Base-by-base conservation (phyloP, 1,140 invertebrate genomes). In the Calephelis nemesis region DNA sequence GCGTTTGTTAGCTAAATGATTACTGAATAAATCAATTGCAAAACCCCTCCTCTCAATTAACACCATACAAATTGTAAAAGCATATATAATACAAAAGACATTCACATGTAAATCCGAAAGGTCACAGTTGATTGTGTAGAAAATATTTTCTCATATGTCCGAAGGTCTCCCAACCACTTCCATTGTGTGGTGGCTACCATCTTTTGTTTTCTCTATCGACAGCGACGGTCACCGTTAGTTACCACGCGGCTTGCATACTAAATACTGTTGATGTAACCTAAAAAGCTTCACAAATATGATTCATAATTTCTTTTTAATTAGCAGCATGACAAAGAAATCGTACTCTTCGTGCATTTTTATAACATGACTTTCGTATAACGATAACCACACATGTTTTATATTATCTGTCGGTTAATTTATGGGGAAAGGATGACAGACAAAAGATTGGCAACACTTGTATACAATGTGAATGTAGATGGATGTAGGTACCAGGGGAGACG, bases 201-300 rank as follows among this genome's bases (percentile, higher is more conserved):
- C 68, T 68, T 74, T 79, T 79, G 76, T 78, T 66, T 76, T 74
- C 69, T 70, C 68, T 70, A 63, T 63, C 42, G 63, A 64, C 67
- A 12, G 70, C 60, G 47, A 50, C 47, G 48, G 60, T 48, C 63
- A 79, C 79, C 79, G 79, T 82, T 79, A 79, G 65, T n/a, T 7
- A 13, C 11, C 62, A 47, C 39, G 19, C 58, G 48, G 54, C 67
- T 52, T 49, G 78, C 72, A 82, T 81, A 79, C 72, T 74, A 77
- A 82, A 74, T n/a, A 63, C 10, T 60, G 54, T 60, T 60, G 54
- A 39, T 39, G 54, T 39, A 60, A 60, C 54, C 54, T 60, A 39
- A 39, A 60, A 60, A 60, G 54, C 54, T 60, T 10, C 12, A 39
- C 39, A 40, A 39, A 60, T 60, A 60, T 60, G 54, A 60, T 60